Base-by-base conservation (phyloP, 1,140 invertebrate genomes). In the Pissodes strobi region DNA sequence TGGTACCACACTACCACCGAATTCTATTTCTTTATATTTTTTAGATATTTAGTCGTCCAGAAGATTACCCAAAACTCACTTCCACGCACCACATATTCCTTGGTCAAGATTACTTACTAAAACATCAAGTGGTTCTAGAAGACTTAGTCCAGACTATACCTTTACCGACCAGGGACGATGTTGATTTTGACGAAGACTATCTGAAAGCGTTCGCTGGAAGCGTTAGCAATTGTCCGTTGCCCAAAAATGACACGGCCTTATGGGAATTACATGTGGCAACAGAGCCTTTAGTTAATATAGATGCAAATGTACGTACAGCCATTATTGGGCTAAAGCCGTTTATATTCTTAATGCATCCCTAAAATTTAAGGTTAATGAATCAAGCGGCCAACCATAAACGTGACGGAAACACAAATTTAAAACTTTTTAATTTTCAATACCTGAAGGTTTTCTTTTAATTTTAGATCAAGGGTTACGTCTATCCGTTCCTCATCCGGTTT, bases 161-260 rank as follows among this genome's bases (percentile, higher is more conserved):
- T 21, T 2, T 37, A 2, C 52, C 52, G n/a, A 41, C 21, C n/a
- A n/a, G 3, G 10, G 17, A 19, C 2, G 15, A 5, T 21, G 30
- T 9, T 1, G n/a, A n/a, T 8, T 55, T 55, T 22, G 21, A 55
- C 15, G 52, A 55, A 19, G 34, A 37, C 0, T 55, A 55, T 21
- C 6, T 55, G 3, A 55, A 55, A 39, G 21, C 18, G 10, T 21
- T 23, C 17, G 15, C 38, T 2, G 52, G 30, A 10, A 10, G 19
- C 6, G 6, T 39, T 6, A 21, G 18, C 17, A 38, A 37, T 38
- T 5, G 6, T 9, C 52, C 52, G 9, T 39, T 55, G 21, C 52
- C 52, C 10, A 55, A 23, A 55, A 39, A 55, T n/a, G 18, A 55
- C 30, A 55, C 27, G 8, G 52, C 52, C 8, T 23, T 55, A 37